Base-by-base conservation (phyloP, 1,140 invertebrate species). In the Drosophila mauritiana region DNA sequence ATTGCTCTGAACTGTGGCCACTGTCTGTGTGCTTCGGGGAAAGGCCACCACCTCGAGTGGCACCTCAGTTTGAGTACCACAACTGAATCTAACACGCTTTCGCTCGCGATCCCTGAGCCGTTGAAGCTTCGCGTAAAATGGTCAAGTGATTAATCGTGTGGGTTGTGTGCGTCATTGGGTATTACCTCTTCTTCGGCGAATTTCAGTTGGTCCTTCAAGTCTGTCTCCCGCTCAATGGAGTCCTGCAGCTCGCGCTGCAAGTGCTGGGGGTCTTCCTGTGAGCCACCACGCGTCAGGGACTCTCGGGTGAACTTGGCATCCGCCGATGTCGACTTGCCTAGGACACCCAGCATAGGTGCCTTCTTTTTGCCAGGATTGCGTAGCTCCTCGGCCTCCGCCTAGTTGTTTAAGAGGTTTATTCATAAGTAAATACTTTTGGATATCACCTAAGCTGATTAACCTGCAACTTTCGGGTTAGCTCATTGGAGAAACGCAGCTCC, bases 161-260 rank as follows among this genome's bases (percentile, higher is more conserved):
- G 13, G 7, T 20, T 8, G 22, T 15, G 12, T 12, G 37, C 2
- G 6, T 10, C n/a, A 11, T 0, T 13, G 7, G 12, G 22, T 15
- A 73, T 91, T 91, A 94, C 95, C 94, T 98, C 97, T 93, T 98
- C 97, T 93, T 98, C 97, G 27, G 97, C 95, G 92, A 97, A 98
- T 67, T 95, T 95, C 8, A 98, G 92, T 92, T 98, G 97, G 92
- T 98, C 97, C 70, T 97, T 95, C 0, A 99, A 93, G 93, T 99
- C 98, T 5, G 96, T 97, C 93, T 99, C 98, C 31, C 98, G 92
- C 93, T 99, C 98, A 49, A 98, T 93, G 8, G 97, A 96, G 92
- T 98, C 98, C 92, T 97, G 97, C 1, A 99, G 93, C 88, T 98
- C 97, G 49, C 97, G 93, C 51, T 97, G 93, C 25, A 98, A 92